Evolutionary conservation across 1,140 invertebrate species (phyloP), one percentile per base, ranked within the genome.

Genomic region (Drosophila varians): DNA sequence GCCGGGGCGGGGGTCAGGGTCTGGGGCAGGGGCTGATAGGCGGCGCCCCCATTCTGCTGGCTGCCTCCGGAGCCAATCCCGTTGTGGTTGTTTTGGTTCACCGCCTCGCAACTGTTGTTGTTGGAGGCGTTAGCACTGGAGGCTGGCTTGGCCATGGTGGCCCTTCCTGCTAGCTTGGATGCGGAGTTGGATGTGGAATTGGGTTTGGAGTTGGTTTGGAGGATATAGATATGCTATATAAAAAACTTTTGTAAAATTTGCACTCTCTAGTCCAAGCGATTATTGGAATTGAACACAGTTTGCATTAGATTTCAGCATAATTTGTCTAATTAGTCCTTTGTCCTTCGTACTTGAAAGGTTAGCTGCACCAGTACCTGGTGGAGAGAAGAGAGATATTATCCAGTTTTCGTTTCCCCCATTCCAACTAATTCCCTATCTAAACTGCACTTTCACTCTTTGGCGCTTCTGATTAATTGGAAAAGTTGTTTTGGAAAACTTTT

Each of bases 1-100:
- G 82, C 73, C 9, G 82, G 74, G 1, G 87, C 77, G n/a, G 84
- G 75, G 6, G 43, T n/a, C 4, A 49, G 62, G 42, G 56, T 49
- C 9, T 25, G 14, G 2, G 46, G 12, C 28, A 83, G 31, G 0
- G 58, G 66, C 31, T 89, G 77, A 38, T 74, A 75, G 43, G 72
- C 28, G 25, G 70, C 34, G 8, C 21, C 72, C 42, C 77, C 80
- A 49, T 83, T 84, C 19, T 66, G 57, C 26, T 76, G 16, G 31
- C 25, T 6, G 4, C 23, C 55, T 38, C 16, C 31, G 38, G 19
- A 7, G 7, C 31, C 40, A 38, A 40, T 38, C 9, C 53, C 38
- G 31, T 53, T 43, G 5, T 77, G 66, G 21, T 74, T 48, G 11
- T 80, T 61, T 34, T 75, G 56, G 48, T 76, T 69, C 7, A 57